These are phyloP conservation scores for Gallirallus australis DNA, from an alignment of 2,797 vertebrate genomes.

Conservation along the genomic window DNA sequence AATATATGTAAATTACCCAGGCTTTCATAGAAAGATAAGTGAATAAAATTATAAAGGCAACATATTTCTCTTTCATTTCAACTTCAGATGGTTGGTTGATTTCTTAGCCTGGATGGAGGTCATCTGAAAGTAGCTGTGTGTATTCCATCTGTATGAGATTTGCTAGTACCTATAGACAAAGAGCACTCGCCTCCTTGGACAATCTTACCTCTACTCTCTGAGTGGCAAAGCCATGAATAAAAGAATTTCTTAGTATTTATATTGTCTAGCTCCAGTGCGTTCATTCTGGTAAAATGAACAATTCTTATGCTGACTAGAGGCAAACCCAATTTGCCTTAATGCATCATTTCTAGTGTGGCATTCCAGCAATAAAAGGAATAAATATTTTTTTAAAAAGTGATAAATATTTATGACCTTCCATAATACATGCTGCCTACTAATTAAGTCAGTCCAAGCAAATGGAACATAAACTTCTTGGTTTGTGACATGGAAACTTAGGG, in stretches of 20 bases:
- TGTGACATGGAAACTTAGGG: background rate
- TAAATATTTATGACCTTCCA: background rate
- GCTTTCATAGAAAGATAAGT: background rate
- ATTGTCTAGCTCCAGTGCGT: background rate
- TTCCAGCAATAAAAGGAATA: background rate
- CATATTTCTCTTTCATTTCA: background rate
- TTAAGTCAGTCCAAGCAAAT: background rate
- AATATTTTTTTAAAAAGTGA: background rate
- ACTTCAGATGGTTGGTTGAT: slow-evolving; percentile 37
- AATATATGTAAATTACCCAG: background rate
- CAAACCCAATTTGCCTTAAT: background rate
- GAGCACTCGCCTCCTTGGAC: background rate
- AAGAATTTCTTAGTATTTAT: background rate
- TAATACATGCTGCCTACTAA: background rate
- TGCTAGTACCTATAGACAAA: background rate
- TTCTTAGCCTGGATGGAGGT: slow-evolving; percentile 4
- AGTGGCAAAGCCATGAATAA: background rate
- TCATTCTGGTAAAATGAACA: background rate
- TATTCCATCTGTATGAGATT: background rate
- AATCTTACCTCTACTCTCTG: background rate
- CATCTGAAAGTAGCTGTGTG: background rate
- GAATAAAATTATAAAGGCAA: slow-evolving; percentile 6
- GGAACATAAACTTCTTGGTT: background rate
- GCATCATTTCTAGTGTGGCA: background rate
- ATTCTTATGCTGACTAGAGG: background rate